These are phyloP conservation scores for Eueremaeus valkanovi DNA, from an alignment of 2,888 invertebrate species.

Conservation along the genomic window DNA sequence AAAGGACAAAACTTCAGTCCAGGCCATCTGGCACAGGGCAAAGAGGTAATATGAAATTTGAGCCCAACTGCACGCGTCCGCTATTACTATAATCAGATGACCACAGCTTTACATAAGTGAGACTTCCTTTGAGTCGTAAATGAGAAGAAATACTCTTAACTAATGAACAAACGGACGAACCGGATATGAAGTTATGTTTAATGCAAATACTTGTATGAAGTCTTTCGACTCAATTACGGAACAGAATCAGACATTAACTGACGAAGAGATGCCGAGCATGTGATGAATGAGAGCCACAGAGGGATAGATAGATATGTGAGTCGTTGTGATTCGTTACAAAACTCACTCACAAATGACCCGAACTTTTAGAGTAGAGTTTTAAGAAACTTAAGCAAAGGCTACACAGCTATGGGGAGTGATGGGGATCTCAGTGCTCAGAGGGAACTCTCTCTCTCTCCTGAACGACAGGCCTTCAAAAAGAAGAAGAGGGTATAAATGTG, in stretches of 20 bases:
- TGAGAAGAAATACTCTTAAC: not conserved
- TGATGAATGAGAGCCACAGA: not conserved
- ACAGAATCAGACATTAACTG: not conserved
- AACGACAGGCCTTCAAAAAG: constrained; percentile 19
- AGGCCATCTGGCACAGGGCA: not conserved
- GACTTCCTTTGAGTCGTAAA: constrained; percentile 1
- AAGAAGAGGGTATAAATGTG: not conserved
- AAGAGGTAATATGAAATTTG: constrained; percentile 6
- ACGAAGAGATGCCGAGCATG: not conserved
- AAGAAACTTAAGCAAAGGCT: not conserved
- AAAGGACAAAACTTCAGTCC: not conserved
- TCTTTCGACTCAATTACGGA: constrained; percentile 21
- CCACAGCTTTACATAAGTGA: constrained; percentile 26
- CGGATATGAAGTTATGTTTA: constrained; percentile 9
- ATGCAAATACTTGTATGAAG: not conserved
- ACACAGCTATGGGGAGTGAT: not conserved
- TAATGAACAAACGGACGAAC: no score
- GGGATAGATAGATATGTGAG: not conserved
- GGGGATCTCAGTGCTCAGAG: not conserved
- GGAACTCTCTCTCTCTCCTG: not conserved
- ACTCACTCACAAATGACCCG: constrained; percentile 4
- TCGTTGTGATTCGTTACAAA: constrained; percentile 4
- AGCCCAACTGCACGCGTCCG: constrained; percentile 19
- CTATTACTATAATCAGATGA: constrained; percentile 27
- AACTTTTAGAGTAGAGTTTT: not conserved